phyloP scores from a whole-genome alignment of 1,140 invertebrate species.

The Pogonomyrmex californicus region DNA sequence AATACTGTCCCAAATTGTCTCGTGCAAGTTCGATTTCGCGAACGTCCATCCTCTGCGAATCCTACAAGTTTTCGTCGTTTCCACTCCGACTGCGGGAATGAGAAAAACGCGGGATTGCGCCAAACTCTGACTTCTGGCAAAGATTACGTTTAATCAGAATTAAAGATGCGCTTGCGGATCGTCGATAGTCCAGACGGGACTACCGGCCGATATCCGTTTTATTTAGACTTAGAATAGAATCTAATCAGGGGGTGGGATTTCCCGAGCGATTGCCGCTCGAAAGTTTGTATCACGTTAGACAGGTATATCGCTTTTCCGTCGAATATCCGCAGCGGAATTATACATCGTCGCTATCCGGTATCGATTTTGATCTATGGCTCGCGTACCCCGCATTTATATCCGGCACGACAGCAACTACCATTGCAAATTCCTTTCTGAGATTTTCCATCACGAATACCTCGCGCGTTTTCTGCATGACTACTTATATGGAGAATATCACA shows the following conservation, averaged over 20 bases:
- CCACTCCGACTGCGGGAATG: not conserved
- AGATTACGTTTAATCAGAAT: slow-evolving; percentile 75
- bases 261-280: slow-evolving; percentile 32
- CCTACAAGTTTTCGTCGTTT: slow-evolving; percentile 52
- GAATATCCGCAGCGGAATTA: slow-evolving; percentile 43
- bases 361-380: slow-evolving; percentile 37
- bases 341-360: slow-evolving; percentile 27
- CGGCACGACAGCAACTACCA: slow-evolving; percentile 3
- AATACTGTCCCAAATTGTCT: not conserved
- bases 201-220: slow-evolving; percentile 61
- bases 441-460: slow-evolving; percentile 38
- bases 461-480: slow-evolving; percentile 8
- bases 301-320: slow-evolving; percentile 42
- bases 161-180: slow-evolving; percentile 65
- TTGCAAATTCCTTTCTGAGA: slow-evolving; percentile 41
- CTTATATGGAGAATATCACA: slow-evolving; percentile 4
- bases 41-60: slow-evolving; percentile 25
- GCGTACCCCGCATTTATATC: slow-evolving; percentile 37
- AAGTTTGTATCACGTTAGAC: slow-evolving; percentile 30
- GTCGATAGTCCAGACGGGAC: slow-evolving; percentile 32
- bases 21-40: slow-evolving; percentile 38
- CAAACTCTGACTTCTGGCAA: slow-evolving; percentile 17
- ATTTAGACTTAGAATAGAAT: slow-evolving; percentile 59
- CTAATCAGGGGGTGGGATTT: slow-evolving; percentile 63
- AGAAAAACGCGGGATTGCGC: slow-evolving; percentile 7